Conservation (phyloP, 2,113 vertebrate species). For the Prietella phreatophila region DNA sequence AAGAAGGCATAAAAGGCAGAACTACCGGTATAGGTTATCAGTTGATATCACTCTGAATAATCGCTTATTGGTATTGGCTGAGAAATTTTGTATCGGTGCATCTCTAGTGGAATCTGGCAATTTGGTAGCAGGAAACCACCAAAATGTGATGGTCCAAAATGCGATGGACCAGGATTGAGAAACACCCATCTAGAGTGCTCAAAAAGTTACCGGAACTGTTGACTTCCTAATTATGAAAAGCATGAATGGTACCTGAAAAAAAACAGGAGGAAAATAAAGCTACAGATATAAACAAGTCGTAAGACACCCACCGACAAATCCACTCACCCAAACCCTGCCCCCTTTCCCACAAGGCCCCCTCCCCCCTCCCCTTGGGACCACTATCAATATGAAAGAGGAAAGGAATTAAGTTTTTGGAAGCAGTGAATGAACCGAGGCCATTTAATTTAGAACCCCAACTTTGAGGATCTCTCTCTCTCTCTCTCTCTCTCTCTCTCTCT, state of each 20-base stretch:
- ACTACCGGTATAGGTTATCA: too few species aligned
- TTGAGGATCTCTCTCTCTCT: neutral
- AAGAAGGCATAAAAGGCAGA: too few species aligned
- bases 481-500: conserved; percentile 3
- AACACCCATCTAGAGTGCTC: neutral
- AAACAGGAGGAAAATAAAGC: neutral
- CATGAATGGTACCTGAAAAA: neutral
- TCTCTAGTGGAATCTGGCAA: neutral
- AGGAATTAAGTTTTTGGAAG: conserved; percentile 69
- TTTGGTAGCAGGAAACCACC: neutral
- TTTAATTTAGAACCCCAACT: conserved; percentile 18
- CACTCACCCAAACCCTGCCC: neutral
- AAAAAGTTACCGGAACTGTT: neutral
- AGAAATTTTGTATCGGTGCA: too few species aligned
- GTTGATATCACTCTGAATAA: too few species aligned
- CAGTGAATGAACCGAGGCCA: conserved; percentile 3
- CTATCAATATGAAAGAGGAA: conserved; percentile 65
- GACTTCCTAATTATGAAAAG: neutral
- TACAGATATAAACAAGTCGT: conserved; percentile 3
- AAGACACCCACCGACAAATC: neutral
- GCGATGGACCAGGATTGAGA: neutral
- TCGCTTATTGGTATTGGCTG: too few species aligned
- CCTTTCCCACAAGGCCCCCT: neutral
- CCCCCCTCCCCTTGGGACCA: conserved; percentile 46
- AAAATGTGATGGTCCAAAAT: neutral